Evolutionary conservation across 2,113 vertebrate genomes (phyloP), one percentile per base, ranked within the genome.

Genomic region (Thamnophis sirtalis): DNA sequence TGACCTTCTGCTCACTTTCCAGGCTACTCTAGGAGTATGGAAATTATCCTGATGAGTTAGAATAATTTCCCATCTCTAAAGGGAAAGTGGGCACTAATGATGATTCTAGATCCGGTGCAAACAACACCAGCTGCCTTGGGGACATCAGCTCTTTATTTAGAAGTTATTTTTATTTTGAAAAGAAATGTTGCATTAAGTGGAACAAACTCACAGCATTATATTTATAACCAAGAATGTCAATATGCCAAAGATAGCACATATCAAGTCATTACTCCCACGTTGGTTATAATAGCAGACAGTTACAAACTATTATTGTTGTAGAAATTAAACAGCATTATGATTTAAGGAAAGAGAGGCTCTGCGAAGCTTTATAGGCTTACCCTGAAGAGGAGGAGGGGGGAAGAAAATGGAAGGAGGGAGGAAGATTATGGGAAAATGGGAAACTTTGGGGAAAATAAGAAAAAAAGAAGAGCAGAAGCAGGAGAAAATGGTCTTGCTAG

Each of bases 181-280:
- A 89, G 9, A 9, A 91, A 24, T 0, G 0, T 89, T 2, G 91
- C 89, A n/a, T 91, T 73, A 48, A 91, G 89, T 68, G 28, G 84
- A 90, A 11, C 26, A 85, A 92, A 92, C 92, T 91, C 11, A 89
- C 0, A 0, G 58, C 43, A 88, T 86, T 6, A 13, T 56, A 90
- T 88, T 90, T 9, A 9, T 63, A 90, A 89, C 5, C 48, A 84
- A 90, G 88, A 92, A 86, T 22, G 87, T 85, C 58, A 0, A 22
- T 21, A 51, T 50, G 1, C 88, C 48, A 87, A 93, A 89, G 49
- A 68, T 63, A 93, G 73, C 93, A 95, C 93, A 94, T 68, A 3
- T 63, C 58, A 91, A 94, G 85, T 88, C 91, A 33, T 54, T 89
- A 91, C 56, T 96, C 91, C 90, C 48, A 89, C 55, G 93, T 58